phyloP scores from a whole-genome alignment of 1,140 invertebrate genomes.

The Chironomus tepperi region DNA sequence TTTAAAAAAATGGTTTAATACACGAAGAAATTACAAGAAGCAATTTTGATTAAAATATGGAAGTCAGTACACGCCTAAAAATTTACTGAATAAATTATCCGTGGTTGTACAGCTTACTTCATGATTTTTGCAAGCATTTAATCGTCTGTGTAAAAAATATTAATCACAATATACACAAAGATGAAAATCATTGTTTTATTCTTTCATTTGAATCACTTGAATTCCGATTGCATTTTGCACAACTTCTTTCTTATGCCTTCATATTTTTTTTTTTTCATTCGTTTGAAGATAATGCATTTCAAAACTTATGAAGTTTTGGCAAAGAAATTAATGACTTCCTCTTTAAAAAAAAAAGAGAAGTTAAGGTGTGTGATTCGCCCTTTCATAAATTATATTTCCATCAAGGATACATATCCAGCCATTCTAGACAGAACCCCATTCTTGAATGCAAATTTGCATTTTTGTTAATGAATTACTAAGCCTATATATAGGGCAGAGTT shows the following conservation, averaged over 20 bases:
- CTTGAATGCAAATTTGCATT: too few relatives aligned
- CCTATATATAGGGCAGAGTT: too few relatives aligned
- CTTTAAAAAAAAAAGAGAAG: background rate
- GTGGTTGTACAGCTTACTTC: background rate
- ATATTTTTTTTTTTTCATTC: too few relatives aligned
- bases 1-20: too few relatives aligned
- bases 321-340: slow-evolving; percentile 14
- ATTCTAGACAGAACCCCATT: too few relatives aligned
- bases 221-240: background rate
- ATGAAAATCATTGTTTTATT: slow-evolving; percentile 11
- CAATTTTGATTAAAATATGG: slow-evolving; percentile 5
- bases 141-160: background rate
- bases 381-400: background rate
- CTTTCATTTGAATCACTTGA: background rate
- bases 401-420: background rate
- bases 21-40: background rate
- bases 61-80: slow-evolving; percentile 12
- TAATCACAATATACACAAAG: background rate
- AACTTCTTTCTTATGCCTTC: too few relatives aligned
- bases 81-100: slow-evolving; percentile 1
- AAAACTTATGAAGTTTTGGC: slow-evolving; percentile 13
- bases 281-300: background rate
- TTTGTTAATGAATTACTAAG: too few relatives aligned
- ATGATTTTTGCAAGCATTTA: background rate
- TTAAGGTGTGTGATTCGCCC: background rate